A percentile compares a stretch with the other conserved stretches of the same genome.
These are phyloP conservation scores for Hypena proboscidalis DNA, from an alignment of 2,888 invertebrate species.

Conservation along the genomic window DNA sequence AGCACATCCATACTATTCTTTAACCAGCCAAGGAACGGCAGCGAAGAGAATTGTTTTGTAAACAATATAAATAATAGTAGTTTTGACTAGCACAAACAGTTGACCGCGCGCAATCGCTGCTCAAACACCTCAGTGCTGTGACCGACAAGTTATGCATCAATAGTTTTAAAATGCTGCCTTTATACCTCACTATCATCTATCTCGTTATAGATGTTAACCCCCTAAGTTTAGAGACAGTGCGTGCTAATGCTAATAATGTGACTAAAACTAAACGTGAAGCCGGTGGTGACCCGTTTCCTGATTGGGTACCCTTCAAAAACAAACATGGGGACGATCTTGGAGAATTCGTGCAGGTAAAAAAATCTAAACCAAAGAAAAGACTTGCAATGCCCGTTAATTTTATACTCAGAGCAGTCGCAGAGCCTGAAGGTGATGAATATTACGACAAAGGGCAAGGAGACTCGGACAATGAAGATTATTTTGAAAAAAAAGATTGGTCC, in stretches of 20 bases:
- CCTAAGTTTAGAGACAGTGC: constrained; percentile 62
- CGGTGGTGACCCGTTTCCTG: constrained; percentile 65
- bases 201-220: constrained; percentile 52
- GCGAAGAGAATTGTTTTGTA: constrained; percentile 72
- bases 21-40: constrained; percentile 44
- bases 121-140: constrained; percentile 47
- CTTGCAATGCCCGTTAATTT: constrained; percentile 71
- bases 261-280: constrained; percentile 64
- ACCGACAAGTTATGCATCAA: constrained; percentile 40
- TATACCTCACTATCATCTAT: constrained; percentile 38
- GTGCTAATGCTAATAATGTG: constrained; percentile 64
- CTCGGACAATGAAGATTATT: constrained; percentile 67
- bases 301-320: constrained; percentile 80
- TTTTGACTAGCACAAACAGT: constrained; percentile 67
- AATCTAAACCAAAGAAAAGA: constrained; percentile 71
- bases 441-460: constrained; percentile 68
- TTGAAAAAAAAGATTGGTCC: constrained; percentile 76
- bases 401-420: constrained; percentile 63
- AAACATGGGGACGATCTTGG: constrained; percentile 72
- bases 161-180: constrained; percentile 43
- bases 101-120: constrained; percentile 62
- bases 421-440: constrained; percentile 66
- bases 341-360: constrained; percentile 61
- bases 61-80: constrained; percentile 84
- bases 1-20: constrained; percentile 61